Evolutionary conservation across 1,140 invertebrate species (phyloP).

Genomic region (Uloborus diversus): DNA sequence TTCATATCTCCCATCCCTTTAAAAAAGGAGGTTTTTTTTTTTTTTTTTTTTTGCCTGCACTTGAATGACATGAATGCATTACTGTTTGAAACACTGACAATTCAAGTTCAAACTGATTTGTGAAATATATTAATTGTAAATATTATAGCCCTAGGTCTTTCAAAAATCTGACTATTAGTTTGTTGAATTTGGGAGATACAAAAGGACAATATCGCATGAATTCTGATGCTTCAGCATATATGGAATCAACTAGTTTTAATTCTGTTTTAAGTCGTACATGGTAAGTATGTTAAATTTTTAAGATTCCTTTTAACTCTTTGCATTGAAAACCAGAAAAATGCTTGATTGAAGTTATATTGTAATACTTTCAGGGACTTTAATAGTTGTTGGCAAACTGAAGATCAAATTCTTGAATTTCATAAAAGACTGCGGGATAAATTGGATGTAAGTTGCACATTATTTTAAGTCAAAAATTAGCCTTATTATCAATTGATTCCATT

Average conservation of each 20-base stretch:
- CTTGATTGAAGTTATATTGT: not conserved
- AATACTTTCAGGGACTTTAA: not conserved
- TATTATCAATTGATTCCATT: no score
- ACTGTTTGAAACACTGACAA: no score
- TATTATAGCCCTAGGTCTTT: not conserved
- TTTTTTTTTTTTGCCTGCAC: no score
- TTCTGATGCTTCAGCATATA: not conserved
- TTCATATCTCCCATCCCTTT: no score
- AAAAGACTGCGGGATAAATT: not conserved
- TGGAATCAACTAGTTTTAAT: not conserved
- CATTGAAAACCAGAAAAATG: not conserved
- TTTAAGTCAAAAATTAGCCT: no score
- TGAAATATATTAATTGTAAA: not conserved
- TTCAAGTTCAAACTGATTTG: no score
- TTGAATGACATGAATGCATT: no score
- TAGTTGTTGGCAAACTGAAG: not conserved
- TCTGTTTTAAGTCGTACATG: not conserved
- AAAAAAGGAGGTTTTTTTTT: no score
- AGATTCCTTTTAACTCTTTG: no score
- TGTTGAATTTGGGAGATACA: not conserved
- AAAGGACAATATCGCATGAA: not conserved
- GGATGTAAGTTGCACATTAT: not conserved
- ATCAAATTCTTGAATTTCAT: not conserved
- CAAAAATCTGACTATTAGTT: not conserved
- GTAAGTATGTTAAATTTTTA: not conserved